phyloP scores from a whole-genome alignment of 2,113 vertebrate species.

The Epinephelus moara region DNA sequence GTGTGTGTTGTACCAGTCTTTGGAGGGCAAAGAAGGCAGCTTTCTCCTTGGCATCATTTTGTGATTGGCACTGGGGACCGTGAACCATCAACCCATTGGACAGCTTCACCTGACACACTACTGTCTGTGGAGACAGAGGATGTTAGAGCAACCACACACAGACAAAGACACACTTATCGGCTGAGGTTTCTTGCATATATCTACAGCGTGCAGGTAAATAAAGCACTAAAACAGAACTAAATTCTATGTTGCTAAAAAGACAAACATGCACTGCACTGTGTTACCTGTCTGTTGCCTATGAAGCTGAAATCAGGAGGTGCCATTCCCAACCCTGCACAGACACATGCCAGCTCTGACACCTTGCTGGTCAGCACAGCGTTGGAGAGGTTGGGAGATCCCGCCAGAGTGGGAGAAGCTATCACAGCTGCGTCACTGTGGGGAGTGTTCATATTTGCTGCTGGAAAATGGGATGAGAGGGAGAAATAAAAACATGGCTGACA shows the following conservation, averaged over 20 bases:
- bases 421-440: slow-evolving; percentile 77
- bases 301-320: slow-evolving; percentile 93
- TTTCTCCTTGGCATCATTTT: slow-evolving; percentile 95
- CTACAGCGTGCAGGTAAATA: background rate
- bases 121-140: slow-evolving; percentile 79
- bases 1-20: slow-evolving; percentile 87
- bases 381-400: slow-evolving; percentile 28
- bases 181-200: background rate
- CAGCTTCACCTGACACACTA: slow-evolving; percentile 94
- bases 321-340: slow-evolving; percentile 92
- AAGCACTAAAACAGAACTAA: too few relatives aligned
- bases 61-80: slow-evolving; percentile 93
- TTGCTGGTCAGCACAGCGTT: slow-evolving; percentile 82
- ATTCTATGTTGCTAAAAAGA: background rate
- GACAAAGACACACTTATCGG: background rate
- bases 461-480: background rate
- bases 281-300: slow-evolving; percentile 92
- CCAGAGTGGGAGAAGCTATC: slow-evolving; percentile 69
- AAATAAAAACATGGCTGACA: background rate
- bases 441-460: slow-evolving; percentile 89
- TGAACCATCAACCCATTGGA: slow-evolving; percentile 92
- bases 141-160: background rate
- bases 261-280: fast-evolving
- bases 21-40: slow-evolving; percentile 94
- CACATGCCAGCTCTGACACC: slow-evolving; percentile 89